Evolutionary conservation across 2,797 vertebrate genomes (phyloP).

Genomic region (Eremophila alpestris): DNA sequence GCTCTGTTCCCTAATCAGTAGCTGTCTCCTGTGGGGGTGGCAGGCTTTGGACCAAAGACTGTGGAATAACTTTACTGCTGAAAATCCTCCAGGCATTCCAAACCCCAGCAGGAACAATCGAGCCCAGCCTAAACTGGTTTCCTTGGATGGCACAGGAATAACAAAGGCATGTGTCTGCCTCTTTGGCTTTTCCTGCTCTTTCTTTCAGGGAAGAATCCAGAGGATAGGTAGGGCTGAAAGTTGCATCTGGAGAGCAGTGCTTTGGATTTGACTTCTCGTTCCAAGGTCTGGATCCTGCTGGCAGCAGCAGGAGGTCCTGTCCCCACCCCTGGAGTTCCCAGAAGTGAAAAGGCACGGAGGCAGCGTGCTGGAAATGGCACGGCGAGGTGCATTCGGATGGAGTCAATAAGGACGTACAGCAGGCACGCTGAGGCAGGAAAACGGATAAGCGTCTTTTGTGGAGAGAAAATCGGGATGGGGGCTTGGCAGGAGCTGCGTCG

Average conservation of each 20-base stretch:
- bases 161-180: rapidly evolving
- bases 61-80: neutral
- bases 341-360: conserved; percentile 49
- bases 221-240: neutral
- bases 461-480: conserved; percentile 68
- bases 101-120: neutral
- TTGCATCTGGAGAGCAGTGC: neutral
- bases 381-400: neutral
- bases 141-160: neutral
- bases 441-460: neutral
- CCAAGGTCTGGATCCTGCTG: neutral
- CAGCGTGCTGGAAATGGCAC: neutral
- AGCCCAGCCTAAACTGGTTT: neutral
- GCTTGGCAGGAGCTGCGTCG: conserved; percentile 65
- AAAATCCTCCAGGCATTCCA: neutral
- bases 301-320: neutral
- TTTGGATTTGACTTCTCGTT: neutral
- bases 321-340: neutral
- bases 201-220: neutral
- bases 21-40: rapidly evolving
- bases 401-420: conserved; percentile 27
- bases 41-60: neutral
- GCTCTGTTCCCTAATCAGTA: neutral
- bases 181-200: neutral
- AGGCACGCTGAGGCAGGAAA: conserved; percentile 33